Conservation (phyloP, 2,888 invertebrate genomes). For the Cataglyphis altisquamis region DNA sequence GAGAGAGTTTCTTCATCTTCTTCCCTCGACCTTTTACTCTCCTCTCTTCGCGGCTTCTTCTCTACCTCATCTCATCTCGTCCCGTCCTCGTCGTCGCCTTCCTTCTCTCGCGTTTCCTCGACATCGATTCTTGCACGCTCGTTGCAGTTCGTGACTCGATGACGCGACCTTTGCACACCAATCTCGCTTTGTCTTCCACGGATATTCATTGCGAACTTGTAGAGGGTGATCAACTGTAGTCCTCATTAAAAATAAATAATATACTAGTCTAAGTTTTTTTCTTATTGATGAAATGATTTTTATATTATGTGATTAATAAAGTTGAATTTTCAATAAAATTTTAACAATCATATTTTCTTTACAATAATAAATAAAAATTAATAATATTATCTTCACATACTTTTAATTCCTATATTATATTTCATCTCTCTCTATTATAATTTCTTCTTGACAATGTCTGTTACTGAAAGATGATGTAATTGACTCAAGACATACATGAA, state of each 20-base stretch:
- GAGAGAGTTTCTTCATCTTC: constrained; percentile 38
- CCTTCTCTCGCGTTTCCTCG: constrained; percentile 22
- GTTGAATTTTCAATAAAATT: neutral
- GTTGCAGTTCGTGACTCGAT: constrained; percentile 61
- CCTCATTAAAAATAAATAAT: constrained; percentile 1
- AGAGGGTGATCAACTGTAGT: constrained; percentile 5
- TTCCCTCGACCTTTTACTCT: constrained; percentile 27
- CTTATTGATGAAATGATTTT: neutral
- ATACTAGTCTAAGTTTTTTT: constrained; percentile 17
- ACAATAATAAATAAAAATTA: neutral
- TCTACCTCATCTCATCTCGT: constrained; percentile 46
- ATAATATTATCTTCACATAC: neutral
- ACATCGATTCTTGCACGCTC: constrained; percentile 61
- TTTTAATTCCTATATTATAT: neutral
- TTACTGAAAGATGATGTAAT: neutral
- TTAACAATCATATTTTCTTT: neutral
- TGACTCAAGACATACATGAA: constrained; percentile 15
- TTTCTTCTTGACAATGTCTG: neutral
- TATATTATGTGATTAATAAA: neutral
- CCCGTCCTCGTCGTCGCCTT: constrained; percentile 36
- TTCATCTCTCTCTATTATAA: neutral
- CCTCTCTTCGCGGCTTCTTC: neutral
- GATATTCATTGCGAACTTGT: constrained; percentile 14
- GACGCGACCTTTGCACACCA: constrained; percentile 59
- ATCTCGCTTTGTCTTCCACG: constrained; percentile 59